Evolutionary conservation across 2,113 vertebrate species (phyloP).

Genomic region (Hymenochirus boettgeri): DNA sequence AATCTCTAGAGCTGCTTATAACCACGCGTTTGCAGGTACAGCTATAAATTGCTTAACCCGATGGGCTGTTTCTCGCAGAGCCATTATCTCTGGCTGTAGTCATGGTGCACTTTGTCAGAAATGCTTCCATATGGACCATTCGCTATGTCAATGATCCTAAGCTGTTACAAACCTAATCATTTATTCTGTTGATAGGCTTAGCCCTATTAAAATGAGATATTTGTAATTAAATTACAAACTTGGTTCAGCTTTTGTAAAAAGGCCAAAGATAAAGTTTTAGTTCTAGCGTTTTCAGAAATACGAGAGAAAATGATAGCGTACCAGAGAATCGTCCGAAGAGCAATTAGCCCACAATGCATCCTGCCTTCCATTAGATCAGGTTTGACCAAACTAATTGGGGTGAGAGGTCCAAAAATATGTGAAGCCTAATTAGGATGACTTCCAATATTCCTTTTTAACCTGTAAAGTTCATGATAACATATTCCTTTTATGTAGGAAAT

Average conservation of each 20-base stretch:
- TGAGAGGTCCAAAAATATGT: neutral
- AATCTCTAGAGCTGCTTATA: neutral
- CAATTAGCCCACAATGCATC: neutral
- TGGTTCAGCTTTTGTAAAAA: neutral
- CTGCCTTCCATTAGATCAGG: neutral
- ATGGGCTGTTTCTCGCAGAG: neutral
- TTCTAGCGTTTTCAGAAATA: too few species aligned
- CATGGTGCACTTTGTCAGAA: neutral
- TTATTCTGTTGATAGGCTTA: slow-evolving; percentile 9
- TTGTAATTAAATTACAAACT: slow-evolving; percentile 15
- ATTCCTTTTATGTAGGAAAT: neutral
- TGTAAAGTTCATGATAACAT: neutral
- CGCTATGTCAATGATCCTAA: slow-evolving; percentile 18
- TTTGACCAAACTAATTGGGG: neutral
- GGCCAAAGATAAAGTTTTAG: neutral
- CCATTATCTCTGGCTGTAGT: neutral
- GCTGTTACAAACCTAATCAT: slow-evolving; percentile 13
- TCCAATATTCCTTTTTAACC: neutral
- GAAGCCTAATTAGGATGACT: neutral
- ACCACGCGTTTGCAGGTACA: neutral
- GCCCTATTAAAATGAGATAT: slow-evolving; percentile 21
- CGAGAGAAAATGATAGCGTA: too few species aligned
- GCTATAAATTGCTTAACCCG: neutral
- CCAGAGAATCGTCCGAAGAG: too few species aligned
- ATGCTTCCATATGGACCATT: neutral